phyloP scores from a whole-genome alignment of 2,797 vertebrate species.

The Coregonus suidteri region DNA sequence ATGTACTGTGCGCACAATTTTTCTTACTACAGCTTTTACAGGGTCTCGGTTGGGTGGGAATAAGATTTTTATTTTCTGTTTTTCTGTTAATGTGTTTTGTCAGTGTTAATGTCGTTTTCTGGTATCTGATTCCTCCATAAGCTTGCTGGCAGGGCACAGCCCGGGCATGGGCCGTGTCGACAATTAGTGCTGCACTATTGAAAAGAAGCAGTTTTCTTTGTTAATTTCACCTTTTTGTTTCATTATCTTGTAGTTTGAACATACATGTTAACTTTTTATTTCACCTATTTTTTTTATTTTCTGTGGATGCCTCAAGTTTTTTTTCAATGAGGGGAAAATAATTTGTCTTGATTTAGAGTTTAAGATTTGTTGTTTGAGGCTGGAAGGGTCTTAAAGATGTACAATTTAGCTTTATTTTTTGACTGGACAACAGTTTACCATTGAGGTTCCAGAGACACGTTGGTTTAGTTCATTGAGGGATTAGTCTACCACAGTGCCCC shows the following conservation, averaged over 20 bases:
- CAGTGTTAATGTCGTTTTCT: neutral
- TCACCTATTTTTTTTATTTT: neutral
- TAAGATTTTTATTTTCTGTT: slow-evolving; percentile 29
- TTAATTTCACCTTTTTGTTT: neutral
- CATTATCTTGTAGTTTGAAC: neutral
- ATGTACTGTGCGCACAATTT: no score
- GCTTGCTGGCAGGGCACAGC: neutral
- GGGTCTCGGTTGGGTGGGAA: slow-evolving; percentile 16
- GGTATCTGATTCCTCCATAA: neutral
- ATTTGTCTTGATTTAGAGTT: neutral
- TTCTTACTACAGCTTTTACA: no score
- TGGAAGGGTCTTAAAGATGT: neutral
- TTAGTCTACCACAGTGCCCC: neutral
- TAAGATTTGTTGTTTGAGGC: neutral
- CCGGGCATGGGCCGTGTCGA: slow-evolving; percentile 27
- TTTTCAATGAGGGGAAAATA: neutral
- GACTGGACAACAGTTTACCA: neutral
- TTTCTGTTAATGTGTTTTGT: slow-evolving; percentile 10
- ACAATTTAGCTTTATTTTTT: neutral
- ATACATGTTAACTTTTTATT: neutral
- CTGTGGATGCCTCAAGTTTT: neutral
- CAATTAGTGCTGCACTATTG: neutral
- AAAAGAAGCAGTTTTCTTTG: neutral
- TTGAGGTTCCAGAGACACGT: neutral
- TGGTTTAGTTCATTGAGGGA: neutral